Base-by-base conservation (phyloP, 2,113 vertebrate species). In the Odobenus rosmarus region DNA sequence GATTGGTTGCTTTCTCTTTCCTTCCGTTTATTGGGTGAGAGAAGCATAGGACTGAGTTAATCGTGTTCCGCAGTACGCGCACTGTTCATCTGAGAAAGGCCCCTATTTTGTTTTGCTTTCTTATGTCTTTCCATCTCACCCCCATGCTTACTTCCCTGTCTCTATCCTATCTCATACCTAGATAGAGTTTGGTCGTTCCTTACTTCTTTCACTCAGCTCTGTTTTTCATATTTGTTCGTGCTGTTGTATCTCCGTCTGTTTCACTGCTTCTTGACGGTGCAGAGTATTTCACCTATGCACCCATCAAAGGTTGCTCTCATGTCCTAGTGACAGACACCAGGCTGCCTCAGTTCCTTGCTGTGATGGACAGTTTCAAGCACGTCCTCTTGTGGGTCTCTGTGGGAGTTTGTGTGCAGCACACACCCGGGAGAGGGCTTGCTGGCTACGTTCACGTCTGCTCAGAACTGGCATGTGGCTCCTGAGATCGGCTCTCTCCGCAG, bases 401-500 rank as follows among this genome's bases (percentile, higher is more conserved):
- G 62, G 71, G 80, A 19, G n/a, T 31, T 72, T 53, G 19, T n/a
- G 13, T 57, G 67, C 76, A 13, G 28, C 3, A 1, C 16, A 23
- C 10, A 31, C 10, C 26, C 23, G 42, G 84, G 31, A 18, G n/a
- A 55, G 64, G 57, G 62, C 26, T 76, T 93, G 33, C 69, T 26
- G 69, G 61, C 49, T 21, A 5, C 5, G 15, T 2, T 69, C 0
- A 5, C 7, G 42, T 42, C 62, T 42, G 11, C 61, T 69, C 21
- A 31, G 59, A 67, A 13, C 42, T 36, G 4, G 39, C 31, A 8
- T 3, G 1, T 21, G 26, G 19, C 57, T 85, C 33, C 33, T 0
- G 42, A 33, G 49, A 14, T 26, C 0, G 21, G 33, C 77, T 42
- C 8, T 26, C 4, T 4, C 28, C 0, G 3, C 0, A 9, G 31